Base-by-base conservation (phyloP, 2,797 vertebrate species). In the Girardinus metallicus region DNA sequence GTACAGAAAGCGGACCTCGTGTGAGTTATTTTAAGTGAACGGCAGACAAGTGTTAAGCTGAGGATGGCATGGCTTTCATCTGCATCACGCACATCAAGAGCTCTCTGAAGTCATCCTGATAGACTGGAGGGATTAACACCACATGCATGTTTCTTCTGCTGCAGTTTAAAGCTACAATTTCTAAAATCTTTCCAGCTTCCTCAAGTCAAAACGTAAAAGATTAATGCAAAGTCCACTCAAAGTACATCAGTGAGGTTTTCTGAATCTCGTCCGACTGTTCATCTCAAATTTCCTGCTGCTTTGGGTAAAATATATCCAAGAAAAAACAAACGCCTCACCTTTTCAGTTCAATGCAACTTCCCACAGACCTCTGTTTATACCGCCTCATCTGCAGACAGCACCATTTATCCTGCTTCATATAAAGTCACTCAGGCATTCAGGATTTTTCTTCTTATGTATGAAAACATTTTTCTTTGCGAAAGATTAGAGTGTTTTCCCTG, bases 11-110 rank as follows among this genome's bases (percentile, higher is more conserved):
- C 43, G 43, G 78, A 72, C 75, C 77, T 55, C 21, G 71, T 10
- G 43, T 0, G 11, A 91, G 92, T 83, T 93, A 94, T 94, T 93
- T 94, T 88, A 94, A 93, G 93, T 87, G 88, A 2, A 23, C 81
- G 90, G 84, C 88, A 87, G 91, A 89, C 91, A 88, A 88, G 83
- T 71, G 76, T 77, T 34, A 31, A 76, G 53, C 71, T 72, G 84
- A 85, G 78, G 82, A 84, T 47, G 2, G 88, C 1, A 70, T 73
- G 26, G 76, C 91, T 91, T 93, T 94, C 86, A 93, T 90, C 87
- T 77, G 5, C n/a, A 11, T 43, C 81, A 57, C 64, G 82, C 71
- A 73, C 47, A 16, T 49, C 29, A 66, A 74, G 31, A 74, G 73
- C 70, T 43, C 81, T 85, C 71, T 83, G 86, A 84, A 80, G 66